Percentiles rank a stretch among this genome's conserved stretches.
Conservation (phyloP, 37 sponge, comb jelly and placozoan species). For the Halichondria panicea region DNA sequence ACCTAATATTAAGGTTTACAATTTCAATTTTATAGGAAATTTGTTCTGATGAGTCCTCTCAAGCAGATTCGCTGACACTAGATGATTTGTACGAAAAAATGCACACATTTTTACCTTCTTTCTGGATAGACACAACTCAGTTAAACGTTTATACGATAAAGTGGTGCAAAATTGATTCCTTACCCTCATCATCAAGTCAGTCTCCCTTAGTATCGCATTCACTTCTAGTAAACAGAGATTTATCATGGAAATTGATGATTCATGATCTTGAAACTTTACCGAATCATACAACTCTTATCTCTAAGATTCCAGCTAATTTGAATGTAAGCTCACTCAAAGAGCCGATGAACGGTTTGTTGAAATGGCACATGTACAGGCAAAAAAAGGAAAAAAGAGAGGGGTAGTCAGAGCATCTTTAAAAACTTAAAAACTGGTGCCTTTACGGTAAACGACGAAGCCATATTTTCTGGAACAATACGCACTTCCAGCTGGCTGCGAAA, state of each 20-base stretch:
- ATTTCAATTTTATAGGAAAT: too few relatives aligned
- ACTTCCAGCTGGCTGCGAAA: conserved; percentile 35
- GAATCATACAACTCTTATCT: conserved; percentile 10
- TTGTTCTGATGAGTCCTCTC: too few relatives aligned
- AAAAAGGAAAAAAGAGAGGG: conserved; percentile 23
- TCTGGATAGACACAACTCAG: too few relatives aligned
- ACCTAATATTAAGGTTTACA: too few relatives aligned
- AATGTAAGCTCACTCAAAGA: background rate
- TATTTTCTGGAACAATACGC: conserved; percentile 18
- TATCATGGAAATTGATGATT: background rate
- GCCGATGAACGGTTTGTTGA: conserved; percentile 22
- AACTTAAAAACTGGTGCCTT: conserved; percentile 6
- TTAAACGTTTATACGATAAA: too few relatives aligned
- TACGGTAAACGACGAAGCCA: conserved; percentile 4
- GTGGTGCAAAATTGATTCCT: too few relatives aligned
- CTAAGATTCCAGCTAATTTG: background rate
- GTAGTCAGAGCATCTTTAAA: conserved; percentile 14
- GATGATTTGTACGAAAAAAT: too few relatives aligned
- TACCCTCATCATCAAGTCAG: too few relatives aligned
- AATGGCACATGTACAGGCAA: background rate
- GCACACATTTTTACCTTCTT: too few relatives aligned
- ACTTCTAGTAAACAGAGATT: background rate
- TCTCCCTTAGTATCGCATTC: too few relatives aligned
- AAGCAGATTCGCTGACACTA: too few relatives aligned
- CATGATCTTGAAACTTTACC: conserved; percentile 3